phyloP scores from a whole-genome alignment of 2,888 invertebrate species.

The Agrochola circellaris region DNA sequence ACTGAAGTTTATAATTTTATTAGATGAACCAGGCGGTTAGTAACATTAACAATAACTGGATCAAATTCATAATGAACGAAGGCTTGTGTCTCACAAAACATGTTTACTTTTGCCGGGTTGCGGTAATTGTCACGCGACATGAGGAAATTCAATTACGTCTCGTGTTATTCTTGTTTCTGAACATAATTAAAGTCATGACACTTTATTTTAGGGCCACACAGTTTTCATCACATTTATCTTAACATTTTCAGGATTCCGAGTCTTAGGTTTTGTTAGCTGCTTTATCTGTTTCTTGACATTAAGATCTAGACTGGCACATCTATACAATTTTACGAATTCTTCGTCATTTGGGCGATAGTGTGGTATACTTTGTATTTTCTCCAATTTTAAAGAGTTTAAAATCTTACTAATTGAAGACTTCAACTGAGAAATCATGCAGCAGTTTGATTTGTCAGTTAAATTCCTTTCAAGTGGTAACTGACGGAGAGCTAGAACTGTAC shows the following conservation, averaged over 20 bases:
- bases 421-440: conserved; percentile 54
- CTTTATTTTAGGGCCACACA: conserved; percentile 45
- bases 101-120: conserved; percentile 38
- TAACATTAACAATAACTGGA: conserved; percentile 34
- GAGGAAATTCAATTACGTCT: conserved; percentile 65
- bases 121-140: conserved; percentile 63
- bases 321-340: conserved; percentile 73
- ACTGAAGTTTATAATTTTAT: conserved; percentile 30
- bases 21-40: conserved; percentile 14
- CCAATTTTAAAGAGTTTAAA: conserved; percentile 71
- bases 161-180: conserved; percentile 54
- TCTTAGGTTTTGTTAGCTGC: conserved; percentile 26
- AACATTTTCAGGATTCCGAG: conserved; percentile 12
- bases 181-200: conserved; percentile 51
- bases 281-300: conserved; percentile 33
- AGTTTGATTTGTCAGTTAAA: conserved; percentile 37
- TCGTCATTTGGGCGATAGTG: conserved; percentile 65
- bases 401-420: conserved; percentile 67
- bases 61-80: conserved; percentile 43
- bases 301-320: conserved; percentile 66
- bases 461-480: conserved; percentile 67
- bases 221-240: conserved; percentile 33
- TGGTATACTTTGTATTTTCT: conserved; percentile 79
- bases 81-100: conserved; percentile 43
- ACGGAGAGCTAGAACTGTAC: conserved; percentile 69